A percentile compares a stretch with the other conserved stretches of the same genome.
Conservation (phyloP, 2,888 invertebrate genomes). For the Alentia gelatinosa region DNA sequence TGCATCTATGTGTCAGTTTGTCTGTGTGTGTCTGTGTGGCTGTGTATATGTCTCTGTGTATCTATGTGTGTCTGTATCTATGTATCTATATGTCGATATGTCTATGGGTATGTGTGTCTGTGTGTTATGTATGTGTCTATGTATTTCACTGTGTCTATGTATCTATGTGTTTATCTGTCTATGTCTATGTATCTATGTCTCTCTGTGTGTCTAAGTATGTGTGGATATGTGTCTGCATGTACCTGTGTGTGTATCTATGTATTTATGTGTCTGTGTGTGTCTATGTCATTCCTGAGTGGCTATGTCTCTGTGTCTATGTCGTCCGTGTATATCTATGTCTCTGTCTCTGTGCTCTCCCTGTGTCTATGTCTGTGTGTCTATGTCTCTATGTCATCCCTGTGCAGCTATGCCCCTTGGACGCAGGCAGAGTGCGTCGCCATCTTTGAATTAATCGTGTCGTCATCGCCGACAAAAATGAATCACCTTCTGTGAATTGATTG, state of each 20-base stretch:
- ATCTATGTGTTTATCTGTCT: neutral
- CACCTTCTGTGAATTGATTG: constrained; percentile 18
- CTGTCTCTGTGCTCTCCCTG: too few species aligned
- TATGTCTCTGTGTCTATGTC: too few species aligned
- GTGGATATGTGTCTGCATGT: neutral
- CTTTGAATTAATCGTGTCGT: constrained; percentile 11
- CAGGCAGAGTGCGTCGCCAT: neutral
- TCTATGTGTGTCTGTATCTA: neutral
- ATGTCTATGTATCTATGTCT: neutral
- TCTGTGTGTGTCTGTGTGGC: neutral
- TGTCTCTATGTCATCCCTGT: neutral
- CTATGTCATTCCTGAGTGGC: too few species aligned
- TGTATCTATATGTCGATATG: neutral
- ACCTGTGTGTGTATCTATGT: neutral
- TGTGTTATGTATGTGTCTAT: neutral
- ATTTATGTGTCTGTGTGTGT: neutral
- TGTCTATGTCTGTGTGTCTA: neutral
- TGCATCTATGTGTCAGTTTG: neutral
- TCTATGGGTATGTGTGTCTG: neutral
- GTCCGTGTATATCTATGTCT: too few species aligned
- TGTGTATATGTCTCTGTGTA: neutral
- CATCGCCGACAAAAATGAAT: neutral
- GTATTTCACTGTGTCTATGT: neutral
- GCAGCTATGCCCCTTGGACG: neutral
- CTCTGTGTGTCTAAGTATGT: neutral